These are phyloP conservation scores for Andrena dorsata DNA, from an alignment of 2,888 invertebrate genomes.

Conservation along the genomic window DNA sequence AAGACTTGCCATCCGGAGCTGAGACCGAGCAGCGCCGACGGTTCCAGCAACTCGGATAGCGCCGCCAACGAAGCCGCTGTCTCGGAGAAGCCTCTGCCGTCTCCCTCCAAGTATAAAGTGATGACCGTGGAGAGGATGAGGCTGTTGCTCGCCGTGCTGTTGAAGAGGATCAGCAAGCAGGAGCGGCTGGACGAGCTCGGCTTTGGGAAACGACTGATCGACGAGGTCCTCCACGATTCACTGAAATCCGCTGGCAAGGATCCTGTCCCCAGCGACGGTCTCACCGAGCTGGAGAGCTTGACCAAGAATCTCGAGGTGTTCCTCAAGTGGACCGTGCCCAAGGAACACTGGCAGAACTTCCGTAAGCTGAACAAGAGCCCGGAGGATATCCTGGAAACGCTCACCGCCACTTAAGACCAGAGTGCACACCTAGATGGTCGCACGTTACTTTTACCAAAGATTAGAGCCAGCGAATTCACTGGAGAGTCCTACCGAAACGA, in stretches of 20 bases:
- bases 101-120: constrained; percentile 84
- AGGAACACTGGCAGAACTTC: constrained; percentile 91
- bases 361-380: constrained; percentile 90
- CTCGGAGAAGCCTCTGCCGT: constrained; percentile 65
- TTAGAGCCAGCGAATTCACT: not conserved
- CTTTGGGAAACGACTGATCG: constrained; percentile 91
- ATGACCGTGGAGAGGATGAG: constrained; percentile 92
- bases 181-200: constrained; percentile 92
- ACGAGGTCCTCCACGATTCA: constrained; percentile 92
- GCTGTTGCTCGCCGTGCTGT: constrained; percentile 91
- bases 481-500: not conserved
- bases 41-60: not conserved
- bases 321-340: constrained; percentile 93
- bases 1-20: constrained; percentile 78
- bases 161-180: constrained; percentile 93
- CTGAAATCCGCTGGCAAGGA: constrained; percentile 90
- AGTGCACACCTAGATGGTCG: not conserved
- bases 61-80: constrained; percentile 35
- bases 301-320: constrained; percentile 92
- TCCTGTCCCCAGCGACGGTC: constrained; percentile 87
- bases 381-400: constrained; percentile 92
- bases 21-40: constrained; percentile 11
- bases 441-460: constrained; percentile 8
- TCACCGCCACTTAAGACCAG: constrained; percentile 85
- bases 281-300: constrained; percentile 88